Percentiles rank a stretch among this genome's conserved stretches.
Evolutionary conservation across 2,888 invertebrate species (phyloP).

Genomic region (Mythimna lalbum): DNA sequence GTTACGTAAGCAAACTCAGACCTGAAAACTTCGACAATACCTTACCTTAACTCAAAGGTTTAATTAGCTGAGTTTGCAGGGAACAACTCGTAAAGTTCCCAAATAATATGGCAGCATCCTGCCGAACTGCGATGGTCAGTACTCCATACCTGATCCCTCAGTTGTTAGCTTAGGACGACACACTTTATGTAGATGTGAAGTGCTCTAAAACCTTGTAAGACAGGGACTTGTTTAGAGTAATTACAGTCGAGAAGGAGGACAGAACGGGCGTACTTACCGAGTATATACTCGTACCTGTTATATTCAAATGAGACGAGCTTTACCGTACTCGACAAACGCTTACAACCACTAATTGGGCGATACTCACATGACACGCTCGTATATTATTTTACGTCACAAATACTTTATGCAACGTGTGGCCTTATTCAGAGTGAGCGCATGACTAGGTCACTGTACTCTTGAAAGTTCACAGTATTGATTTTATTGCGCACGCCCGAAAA

Average conservation of each 20-base stretch:
- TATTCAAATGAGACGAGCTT: slow-evolving; percentile 63
- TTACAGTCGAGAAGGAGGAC: slow-evolving; percentile 57
- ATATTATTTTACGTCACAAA: slow-evolving; percentile 75
- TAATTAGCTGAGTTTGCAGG: slow-evolving; percentile 48
- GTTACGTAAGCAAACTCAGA: slow-evolving; percentile 3
- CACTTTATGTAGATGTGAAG: slow-evolving; percentile 57
- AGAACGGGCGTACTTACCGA: slow-evolving; percentile 49
- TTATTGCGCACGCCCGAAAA: slow-evolving; percentile 90
- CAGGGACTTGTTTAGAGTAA: slow-evolving; percentile 64
- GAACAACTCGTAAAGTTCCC: slow-evolving; percentile 43
- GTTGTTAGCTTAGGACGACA: slow-evolving; percentile 71
- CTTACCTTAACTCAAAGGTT: slow-evolving; percentile 32
- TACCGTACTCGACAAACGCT: slow-evolving; percentile 44
- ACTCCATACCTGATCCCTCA: slow-evolving; percentile 38
- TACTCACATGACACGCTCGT: slow-evolving; percentile 58
- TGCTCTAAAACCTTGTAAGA: slow-evolving; percentile 62
- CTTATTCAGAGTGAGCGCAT: slow-evolving; percentile 80
- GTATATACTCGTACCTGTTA: slow-evolving; percentile 36
- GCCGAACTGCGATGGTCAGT: slow-evolving; percentile 38
- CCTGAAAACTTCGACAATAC: slow-evolving; percentile 24
- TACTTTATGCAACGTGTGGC: slow-evolving; percentile 83
- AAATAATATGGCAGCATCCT: slow-evolving; percentile 35
- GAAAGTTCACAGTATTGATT: slow-evolving; percentile 90
- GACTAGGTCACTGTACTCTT: slow-evolving; percentile 89
- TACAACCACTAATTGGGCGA: slow-evolving; percentile 67